Conservation (phyloP, 2,797 vertebrate genomes). For the Enteromius treurensis region DNA sequence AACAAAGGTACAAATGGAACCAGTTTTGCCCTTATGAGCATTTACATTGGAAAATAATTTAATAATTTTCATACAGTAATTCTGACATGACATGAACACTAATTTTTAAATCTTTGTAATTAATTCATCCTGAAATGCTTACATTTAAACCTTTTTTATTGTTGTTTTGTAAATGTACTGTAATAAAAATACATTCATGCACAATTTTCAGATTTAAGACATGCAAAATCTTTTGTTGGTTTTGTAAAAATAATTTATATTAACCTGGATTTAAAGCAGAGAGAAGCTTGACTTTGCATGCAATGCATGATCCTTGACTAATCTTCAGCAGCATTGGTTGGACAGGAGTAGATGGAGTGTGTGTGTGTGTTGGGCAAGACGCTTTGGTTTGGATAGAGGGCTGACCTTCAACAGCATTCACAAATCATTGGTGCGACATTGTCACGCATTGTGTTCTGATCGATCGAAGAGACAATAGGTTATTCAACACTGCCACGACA, state of each 20-base stretch:
- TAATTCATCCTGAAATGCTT: not conserved
- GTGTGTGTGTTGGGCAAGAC: constrained; percentile 36
- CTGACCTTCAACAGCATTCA: constrained; percentile 76
- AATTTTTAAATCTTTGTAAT: not conserved
- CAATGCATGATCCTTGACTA: constrained; percentile 21
- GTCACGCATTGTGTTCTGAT: constrained; percentile 76
- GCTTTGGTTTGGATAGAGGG: constrained; percentile 50
- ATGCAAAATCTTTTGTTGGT: not conserved
- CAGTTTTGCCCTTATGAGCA: not conserved
- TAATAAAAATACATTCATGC: not conserved
- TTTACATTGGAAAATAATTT: not conserved
- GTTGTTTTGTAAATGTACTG: not conserved
- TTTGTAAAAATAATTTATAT: not conserved
- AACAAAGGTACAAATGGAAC: not conserved
- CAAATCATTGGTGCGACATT: constrained; percentile 72
- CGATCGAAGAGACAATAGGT: constrained; percentile 78
- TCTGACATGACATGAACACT: not conserved
- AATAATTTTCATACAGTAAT: not conserved
- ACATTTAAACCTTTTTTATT: too few relatives aligned
- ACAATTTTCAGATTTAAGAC: not conserved
- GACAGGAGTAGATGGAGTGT: constrained; percentile 29
- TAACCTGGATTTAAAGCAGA: not conserved
- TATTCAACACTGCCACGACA: constrained; percentile 72
- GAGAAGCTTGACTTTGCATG: not conserved
- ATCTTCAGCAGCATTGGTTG: not conserved